Base-by-base conservation (phyloP, 2,888 invertebrate species). In the Hedychridium roseum region DNA sequence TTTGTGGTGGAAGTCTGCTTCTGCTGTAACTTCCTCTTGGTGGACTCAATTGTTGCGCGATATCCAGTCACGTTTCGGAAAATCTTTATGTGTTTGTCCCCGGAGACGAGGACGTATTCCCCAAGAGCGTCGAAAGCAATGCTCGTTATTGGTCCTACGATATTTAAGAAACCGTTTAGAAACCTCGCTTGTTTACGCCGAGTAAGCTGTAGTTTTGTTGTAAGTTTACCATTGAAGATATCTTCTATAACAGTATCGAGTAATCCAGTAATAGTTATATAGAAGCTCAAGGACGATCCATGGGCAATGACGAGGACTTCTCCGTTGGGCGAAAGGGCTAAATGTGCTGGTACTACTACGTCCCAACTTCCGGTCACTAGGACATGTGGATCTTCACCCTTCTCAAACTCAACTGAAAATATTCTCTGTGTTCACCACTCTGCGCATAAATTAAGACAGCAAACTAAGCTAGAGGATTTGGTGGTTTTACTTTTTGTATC, bases 21-120 rank as follows among this genome's bases (percentile, higher is more conserved):
- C 46, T 84, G 80, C 36, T 82, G 78, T 27, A 89, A 78, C 57
- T 83, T 84, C 18, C 79, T 76, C 57, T 79, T 80, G 7, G 83
- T 80, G 3, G 79, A 76, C 21, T 76, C 76, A 63, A 81, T 83
- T 34, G 72, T 78, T 59, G 78, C 80, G 43, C 82, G 81, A 65
- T 85, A 85, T 3, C 89, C 90, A n/a, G 87, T 83, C 3, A 90
- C 81, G 67, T 94, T 95, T 74, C 90, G 88, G 67, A 94, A 87
- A 40, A 94, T 84, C 28, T 90, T 83, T 7, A 94, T 86, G 36
- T 87, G 88, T 57, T 86, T 87, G 62, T 92, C 92, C 9, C 91
- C 92, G 43, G 88, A 83, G 0, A 87, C 85, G 57, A 90, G 82
- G 31, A 94, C 70, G 70, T 87, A 89, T 70, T 88, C 88, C 15